Evolutionary conservation across 2,888 invertebrate species (phyloP), one percentile per base, ranked within the genome.

Genomic region (Acanthopleura granulata): DNA sequence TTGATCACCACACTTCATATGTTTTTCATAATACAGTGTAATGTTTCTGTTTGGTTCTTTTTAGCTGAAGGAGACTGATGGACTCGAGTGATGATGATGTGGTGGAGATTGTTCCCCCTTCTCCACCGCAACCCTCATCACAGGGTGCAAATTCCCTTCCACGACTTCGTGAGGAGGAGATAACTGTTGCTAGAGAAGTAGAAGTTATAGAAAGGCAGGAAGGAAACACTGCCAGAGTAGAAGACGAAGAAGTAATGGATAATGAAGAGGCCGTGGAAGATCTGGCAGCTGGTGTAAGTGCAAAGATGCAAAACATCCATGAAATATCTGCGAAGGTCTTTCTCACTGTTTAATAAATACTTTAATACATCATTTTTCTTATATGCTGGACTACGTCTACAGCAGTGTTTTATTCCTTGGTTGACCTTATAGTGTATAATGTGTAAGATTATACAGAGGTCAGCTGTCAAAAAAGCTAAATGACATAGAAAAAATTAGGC

Each of bases 11-110:
- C 9, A 40, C 40, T 40, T 40, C 40, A 40, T 40, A n/a, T 40
- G 40, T 3, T 40, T 40, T 40, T 40, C 3, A 40, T 40, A 40
- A 40, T 40, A n/a, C n/a, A n/a, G n/a, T n/a, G n/a, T n/a, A n/a
- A n/a, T n/a, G n/a, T 9, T 6, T 40, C 4, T 40, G 9, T 40
- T 40, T 40, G 40, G 40, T 40, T 40, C 9, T 40, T 40, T 40
- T 40, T 9, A 3, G 40, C 40, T 6, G 40, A 40, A 40, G 9
- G 40, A 9, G 40, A 40, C 40, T 27, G 22, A 66, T 66, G 66
- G 66, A 66, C 16, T 16, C 6, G 14, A 66, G 66, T 66, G 66
- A 66, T 25, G 66, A 27, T 16, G 66, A 66, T 18, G 66, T 66
- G 66, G 66, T 22, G 29, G 66, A 22, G 18, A 27, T 66, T 40